phyloP scores from a whole-genome alignment of 2,797 vertebrate genomes.

The Acanthurus tractus region DNA sequence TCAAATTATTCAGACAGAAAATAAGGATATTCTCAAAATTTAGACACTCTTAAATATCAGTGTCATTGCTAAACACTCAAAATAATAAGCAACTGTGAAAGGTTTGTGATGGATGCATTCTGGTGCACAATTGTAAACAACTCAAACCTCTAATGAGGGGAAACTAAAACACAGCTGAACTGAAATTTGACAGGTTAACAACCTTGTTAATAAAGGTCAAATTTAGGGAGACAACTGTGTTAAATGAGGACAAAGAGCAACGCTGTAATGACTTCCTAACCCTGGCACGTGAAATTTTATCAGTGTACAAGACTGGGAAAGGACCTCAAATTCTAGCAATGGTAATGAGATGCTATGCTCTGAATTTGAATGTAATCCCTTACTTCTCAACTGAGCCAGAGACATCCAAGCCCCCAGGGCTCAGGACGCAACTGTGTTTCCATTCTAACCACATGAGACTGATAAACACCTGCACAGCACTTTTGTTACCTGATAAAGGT shows the following conservation, averaged over 20 bases:
- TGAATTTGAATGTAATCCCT: constrained; percentile 52
- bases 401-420: constrained; percentile 26
- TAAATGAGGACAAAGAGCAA: constrained; percentile 31
- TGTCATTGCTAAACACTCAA: too few species aligned
- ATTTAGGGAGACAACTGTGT: constrained; percentile 15
- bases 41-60: too few species aligned
- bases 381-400: constrained; percentile 44
- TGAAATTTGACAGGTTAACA: not conserved
- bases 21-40: too few species aligned
- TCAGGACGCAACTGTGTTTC: constrained; percentile 36
- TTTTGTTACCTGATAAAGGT: constrained; percentile 21
- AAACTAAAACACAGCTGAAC: too few species aligned
- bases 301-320: constrained; percentile 19
- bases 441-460: constrained; percentile 47
- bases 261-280: constrained; percentile 17
- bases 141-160: too few species aligned
- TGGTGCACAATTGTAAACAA: too few species aligned
- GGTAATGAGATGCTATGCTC: constrained; percentile 16
- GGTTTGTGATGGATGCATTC: too few species aligned
- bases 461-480: constrained; percentile 48
- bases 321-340: constrained; percentile 34
- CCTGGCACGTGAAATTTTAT: constrained; percentile 30
- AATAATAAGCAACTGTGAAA: too few species aligned
- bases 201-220: constrained; percentile 16
- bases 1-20: too few species aligned